Base-by-base conservation (phyloP, 2,888 invertebrate genomes). In the Sphecodes monilicornis region DNA sequence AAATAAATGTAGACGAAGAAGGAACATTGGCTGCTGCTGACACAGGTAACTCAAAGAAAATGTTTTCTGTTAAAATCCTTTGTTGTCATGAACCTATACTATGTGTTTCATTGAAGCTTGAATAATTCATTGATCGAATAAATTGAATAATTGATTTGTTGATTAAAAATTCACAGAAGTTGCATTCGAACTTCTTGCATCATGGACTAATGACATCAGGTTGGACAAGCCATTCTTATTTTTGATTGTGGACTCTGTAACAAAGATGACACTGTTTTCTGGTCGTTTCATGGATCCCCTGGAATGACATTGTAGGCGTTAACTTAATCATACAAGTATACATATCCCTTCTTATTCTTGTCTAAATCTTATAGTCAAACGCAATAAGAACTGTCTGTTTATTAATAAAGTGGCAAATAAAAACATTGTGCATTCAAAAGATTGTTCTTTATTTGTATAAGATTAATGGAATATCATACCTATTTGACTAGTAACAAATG, bases 21-120 rank as follows among this genome's bases (percentile, higher is more conserved):
- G 97, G 97, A 69, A 97, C 97, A 0, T 94, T 96, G 8, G 97
- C 97, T 0, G 96, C 97, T 3, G 97, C 97, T 16, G 96, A 95
- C 0, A 96, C 96, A 70, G 94, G 95, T 95, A 92, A 88, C 54
- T 68, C 43, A 43, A 13, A 32, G 1, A 16, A 41, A 57, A 68
- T 68, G 69, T 64, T 32, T 32, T 32, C n/a, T n/a, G 13, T 22
- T 41, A 0, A n/a, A 18, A 32, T 22, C 1, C n/a, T 66, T 18
- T 36, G 32, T 32, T 3, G 16, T 29, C 18, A 22, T 41, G 22
- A 36, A 29, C 18, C 10, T 64, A 29, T 29, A 13, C 26, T 10
- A 16, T 16, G 18, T 29, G 46, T 22, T 54, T 64, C 54, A 80
- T 60, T 3, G 11, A 10, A 72, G n/a, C 6, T 36, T 57, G 26